Evolutionary conservation across 2,797 vertebrate species (phyloP).

Genomic region (Phrynocephalus guinanensis): DNA sequence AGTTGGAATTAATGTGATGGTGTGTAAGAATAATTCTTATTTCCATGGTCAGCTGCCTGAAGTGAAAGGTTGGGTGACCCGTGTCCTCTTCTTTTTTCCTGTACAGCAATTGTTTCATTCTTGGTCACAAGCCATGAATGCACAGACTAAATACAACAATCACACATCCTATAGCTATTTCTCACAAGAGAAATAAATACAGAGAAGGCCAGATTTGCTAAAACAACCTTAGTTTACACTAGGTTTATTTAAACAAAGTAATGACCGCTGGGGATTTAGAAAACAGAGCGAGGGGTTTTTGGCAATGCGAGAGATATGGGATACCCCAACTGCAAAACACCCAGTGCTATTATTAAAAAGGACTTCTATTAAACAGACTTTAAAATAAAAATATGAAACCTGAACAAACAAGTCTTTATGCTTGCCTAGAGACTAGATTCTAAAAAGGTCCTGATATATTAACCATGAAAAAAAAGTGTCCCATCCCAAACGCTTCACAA

Average conservation of each 20-base stretch:
- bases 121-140: constrained; percentile 53
- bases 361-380: constrained; percentile 54
- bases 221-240: constrained; percentile 55
- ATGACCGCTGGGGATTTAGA: constrained; percentile 58
- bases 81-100: constrained; percentile 28
- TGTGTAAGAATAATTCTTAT: too few species aligned
- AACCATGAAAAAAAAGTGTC: neutral
- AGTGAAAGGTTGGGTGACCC: neutral
- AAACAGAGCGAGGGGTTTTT: constrained; percentile 53
- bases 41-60: neutral
- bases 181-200: constrained; percentile 60
- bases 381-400: constrained; percentile 35
- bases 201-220: constrained; percentile 40
- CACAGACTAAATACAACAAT: constrained; percentile 60
- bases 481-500: constrained; percentile 22
- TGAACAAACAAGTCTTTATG: constrained; percentile 21
- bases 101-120: constrained; percentile 11
- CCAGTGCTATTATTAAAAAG: constrained; percentile 46
- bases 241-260: constrained; percentile 64
- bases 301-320: constrained; percentile 22
- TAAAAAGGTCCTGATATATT: constrained; percentile 25
- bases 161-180: constrained; percentile 48
- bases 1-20: too few species aligned
- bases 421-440: constrained; percentile 46
- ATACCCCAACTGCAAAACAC: constrained; percentile 59